Evolutionary conservation across 37 sponge, comb jelly and placozoan species (phyloP).

Genomic region (Geodia barretti): DNA sequence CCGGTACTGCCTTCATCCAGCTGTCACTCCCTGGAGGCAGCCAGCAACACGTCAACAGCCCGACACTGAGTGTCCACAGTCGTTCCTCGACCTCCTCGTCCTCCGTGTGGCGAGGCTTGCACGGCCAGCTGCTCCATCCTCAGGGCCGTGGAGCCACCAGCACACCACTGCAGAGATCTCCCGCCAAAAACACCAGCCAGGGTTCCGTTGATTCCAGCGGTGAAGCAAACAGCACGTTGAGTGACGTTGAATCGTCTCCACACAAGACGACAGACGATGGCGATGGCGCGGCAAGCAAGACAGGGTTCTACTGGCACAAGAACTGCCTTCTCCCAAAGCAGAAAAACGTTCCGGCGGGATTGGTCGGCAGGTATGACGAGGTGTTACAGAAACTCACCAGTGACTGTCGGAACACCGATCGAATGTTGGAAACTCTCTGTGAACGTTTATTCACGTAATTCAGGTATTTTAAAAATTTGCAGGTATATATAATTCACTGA

Average conservation of each 20-base stretch:
- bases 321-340: conserved; percentile 26
- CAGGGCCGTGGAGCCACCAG: not conserved
- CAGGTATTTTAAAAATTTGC: no score
- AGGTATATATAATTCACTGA: no score
- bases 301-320: conserved; percentile 47
- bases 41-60: not conserved
- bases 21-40: not conserved
- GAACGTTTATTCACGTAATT: conserved; percentile 10
- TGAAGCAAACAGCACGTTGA: not conserved
- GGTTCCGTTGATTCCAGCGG: not conserved
- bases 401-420: not conserved
- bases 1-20: not conserved
- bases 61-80: not conserved
- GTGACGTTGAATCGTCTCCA: not conserved
- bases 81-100: no score
- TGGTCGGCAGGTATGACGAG: conserved; percentile 14
- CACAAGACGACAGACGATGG: not conserved
- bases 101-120: not conserved
- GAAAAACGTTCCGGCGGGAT: conserved; percentile 6
- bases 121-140: not conserved
- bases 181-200: no score
- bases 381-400: not conserved
- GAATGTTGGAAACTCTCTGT: not conserved
- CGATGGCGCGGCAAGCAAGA: not conserved
- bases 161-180: not conserved